Evolutionary conservation across 2,797 vertebrate genomes (phyloP).

Genomic region (Myiothlypis coronata): DNA sequence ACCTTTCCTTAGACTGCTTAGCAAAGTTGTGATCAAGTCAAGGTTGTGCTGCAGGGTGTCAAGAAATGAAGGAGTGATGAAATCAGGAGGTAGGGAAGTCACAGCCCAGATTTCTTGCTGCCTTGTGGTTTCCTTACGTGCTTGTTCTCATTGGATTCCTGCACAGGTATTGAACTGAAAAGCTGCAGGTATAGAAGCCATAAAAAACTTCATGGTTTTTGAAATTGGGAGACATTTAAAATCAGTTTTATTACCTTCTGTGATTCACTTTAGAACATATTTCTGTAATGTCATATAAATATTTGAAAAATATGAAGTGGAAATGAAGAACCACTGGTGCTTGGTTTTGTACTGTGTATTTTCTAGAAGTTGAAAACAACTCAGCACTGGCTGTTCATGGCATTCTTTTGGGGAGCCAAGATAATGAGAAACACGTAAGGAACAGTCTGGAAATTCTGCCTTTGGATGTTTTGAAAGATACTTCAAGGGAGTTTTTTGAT

Average conservation of each 20-base stretch:
- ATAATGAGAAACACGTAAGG: not conserved
- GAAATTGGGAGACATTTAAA: not conserved
- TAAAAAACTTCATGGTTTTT: not conserved
- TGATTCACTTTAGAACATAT: not conserved
- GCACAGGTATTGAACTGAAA: not conserved
- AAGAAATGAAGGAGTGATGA: not conserved
- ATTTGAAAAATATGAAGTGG: not conserved
- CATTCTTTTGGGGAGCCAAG: not conserved
- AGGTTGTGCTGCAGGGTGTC: not conserved
- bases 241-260: not conserved
- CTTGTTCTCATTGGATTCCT: not conserved
- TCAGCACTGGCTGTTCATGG: not conserved
- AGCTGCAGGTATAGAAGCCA: not conserved
- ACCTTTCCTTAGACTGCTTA: not conserved
- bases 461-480: not conserved
- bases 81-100: not conserved
- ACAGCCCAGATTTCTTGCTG: not conserved
- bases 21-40: not conserved
- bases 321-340: not conserved
- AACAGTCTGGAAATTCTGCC: not conserved
- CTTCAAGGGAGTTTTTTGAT: not conserved
- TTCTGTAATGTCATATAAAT: not conserved
- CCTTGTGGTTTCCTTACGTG: not conserved
- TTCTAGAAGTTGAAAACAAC: not conserved
- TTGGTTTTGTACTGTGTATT: not conserved